phyloP scores from a whole-genome alignment of 2,113 vertebrate species.

The Chaetodon auriga region DNA sequence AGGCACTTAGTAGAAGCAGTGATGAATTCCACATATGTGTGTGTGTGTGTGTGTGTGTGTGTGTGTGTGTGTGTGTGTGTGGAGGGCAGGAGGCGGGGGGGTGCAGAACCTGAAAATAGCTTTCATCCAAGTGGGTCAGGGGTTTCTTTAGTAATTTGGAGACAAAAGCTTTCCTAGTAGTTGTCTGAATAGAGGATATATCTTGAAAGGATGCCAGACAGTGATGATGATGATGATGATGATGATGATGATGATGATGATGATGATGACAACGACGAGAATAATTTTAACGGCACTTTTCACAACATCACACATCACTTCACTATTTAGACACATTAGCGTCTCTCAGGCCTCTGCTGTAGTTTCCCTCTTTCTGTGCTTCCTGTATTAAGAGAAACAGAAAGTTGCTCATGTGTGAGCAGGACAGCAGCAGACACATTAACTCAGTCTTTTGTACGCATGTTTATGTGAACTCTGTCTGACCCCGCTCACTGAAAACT shows the following conservation, averaged over 20 bases:
- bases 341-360: neutral
- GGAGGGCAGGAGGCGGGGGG: neutral
- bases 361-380: slow-evolving; percentile 10
- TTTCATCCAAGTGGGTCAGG: slow-evolving; percentile 51
- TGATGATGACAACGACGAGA: neutral
- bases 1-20: slow-evolving; percentile 32
- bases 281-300: neutral
- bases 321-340: neutral
- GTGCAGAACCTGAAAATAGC: slow-evolving; percentile 47
- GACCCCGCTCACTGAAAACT: slow-evolving; percentile 30
- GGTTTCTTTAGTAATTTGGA: slow-evolving; percentile 33
- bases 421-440: neutral
- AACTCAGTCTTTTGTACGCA: neutral
- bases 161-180: slow-evolving; percentile 4
- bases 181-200: slow-evolving; percentile 15
- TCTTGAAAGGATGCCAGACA: neutral
- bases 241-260: too few species aligned
- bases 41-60: slow-evolving; percentile 3
- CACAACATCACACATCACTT: neutral
- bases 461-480: slow-evolving; percentile 53
- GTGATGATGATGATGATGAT: neutral
- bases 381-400: slow-evolving; percentile 32
- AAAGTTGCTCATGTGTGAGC: neutral
- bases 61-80: neutral
- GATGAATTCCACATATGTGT: slow-evolving; percentile 73